Base-by-base conservation (phyloP, 2,888 invertebrate genomes). In the Caenorhabditis auriculariae region DNA sequence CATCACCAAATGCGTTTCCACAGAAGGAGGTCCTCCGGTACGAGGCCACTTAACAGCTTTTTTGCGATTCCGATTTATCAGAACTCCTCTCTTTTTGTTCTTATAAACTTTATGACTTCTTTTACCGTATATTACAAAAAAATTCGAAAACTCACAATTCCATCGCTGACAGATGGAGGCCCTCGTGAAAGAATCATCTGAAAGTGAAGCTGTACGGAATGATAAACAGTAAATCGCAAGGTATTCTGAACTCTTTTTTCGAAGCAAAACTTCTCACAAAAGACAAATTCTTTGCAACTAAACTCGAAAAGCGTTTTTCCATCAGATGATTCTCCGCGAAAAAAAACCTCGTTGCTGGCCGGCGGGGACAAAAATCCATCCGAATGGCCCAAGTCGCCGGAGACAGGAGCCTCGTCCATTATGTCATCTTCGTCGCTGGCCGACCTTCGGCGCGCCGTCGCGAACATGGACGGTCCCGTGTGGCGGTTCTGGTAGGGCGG, bases 301-400 rank as follows among this genome's bases (percentile, higher is more conserved):
- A n/a, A n/a, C n/a, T n/a, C n/a, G n/a, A n/a, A n/a, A n/a, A n/a
- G n/a, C n/a, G n/a, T n/a, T n/a, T n/a, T n/a, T n/a, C n/a, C n/a
- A n/a, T n/a, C n/a, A n/a, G n/a, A n/a, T n/a, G n/a, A n/a, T n/a
- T n/a, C n/a, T n/a, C n/a, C n/a, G n/a, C n/a, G n/a, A n/a, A n/a
- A n/a, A n/a, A n/a, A 55, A 37, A 49, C 52, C 50, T 69, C 74
- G 57, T 75, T 74, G 60, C 75, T 75, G 26, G 76, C 77, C 35
- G 78, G 78, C 15, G 78, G 78, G n/a, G 77, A 77, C n/a, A 78
- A 59, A 23, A 76, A 49, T 7, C 56, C 62, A 27, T 69, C 66
- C 6, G 37, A 32, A 7, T 54, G 55, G 1, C 49, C 54, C 12
- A n/a, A 15, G 12, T 12, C 12, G 12, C 12, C 35, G 17, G 15